phyloP scores from a whole-genome alignment of 2,888 invertebrate genomes.

The Calameuta idolon region DNA sequence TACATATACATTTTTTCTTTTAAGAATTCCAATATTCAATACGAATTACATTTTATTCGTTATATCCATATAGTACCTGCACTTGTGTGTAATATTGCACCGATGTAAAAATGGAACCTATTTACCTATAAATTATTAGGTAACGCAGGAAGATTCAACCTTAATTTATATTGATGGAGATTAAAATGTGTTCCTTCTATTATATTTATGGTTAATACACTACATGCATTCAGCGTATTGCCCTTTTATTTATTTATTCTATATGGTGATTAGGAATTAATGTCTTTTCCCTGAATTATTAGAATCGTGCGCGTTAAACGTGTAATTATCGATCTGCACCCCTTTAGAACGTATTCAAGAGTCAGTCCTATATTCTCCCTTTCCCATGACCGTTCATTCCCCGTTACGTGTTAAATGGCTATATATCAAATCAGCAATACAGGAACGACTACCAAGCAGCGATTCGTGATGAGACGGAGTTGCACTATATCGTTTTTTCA shows the following conservation, averaged over 20 bases:
- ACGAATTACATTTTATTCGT: too few relatives aligned
- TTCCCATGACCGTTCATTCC: not conserved
- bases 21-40: too few relatives aligned
- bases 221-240: not conserved
- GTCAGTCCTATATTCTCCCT: not conserved
- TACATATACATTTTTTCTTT: too few relatives aligned
- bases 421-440: not conserved
- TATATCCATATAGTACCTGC: too few relatives aligned
- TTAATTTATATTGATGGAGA: too few relatives aligned
- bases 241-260: not conserved
- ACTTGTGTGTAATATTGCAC: too few relatives aligned
- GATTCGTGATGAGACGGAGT: slow-evolving; percentile 1
- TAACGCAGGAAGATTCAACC: too few relatives aligned
- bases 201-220: too few relatives aligned
- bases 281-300: not conserved
- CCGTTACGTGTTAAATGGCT: not conserved
- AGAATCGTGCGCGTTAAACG: not conserved
- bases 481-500: not conserved
- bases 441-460: not conserved
- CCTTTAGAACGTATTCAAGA: not conserved
- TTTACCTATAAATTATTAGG: too few relatives aligned
- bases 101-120: too few relatives aligned
- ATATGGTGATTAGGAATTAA: not conserved
- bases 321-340: not conserved
- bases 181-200: too few relatives aligned